Base-by-base conservation (phyloP, 2,888 invertebrate genomes). In the Panopea generosa region DNA sequence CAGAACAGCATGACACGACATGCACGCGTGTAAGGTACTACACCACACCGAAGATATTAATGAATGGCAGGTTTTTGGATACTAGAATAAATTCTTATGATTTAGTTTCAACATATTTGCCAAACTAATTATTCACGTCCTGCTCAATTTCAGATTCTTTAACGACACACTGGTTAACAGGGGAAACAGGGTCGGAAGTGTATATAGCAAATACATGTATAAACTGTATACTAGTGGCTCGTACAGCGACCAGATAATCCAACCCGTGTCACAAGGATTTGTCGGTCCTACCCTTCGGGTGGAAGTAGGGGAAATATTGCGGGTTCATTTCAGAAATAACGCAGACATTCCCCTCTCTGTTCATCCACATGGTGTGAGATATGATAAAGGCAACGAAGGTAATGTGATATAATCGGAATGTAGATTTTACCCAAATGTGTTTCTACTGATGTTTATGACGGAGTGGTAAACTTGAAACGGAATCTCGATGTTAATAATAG, bases 321-420 rank as follows among this genome's bases (percentile, higher is more conserved):
- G 57, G 6, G 67, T 83, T 27, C 72, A 83, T 45, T 80, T 83
- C 61, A 38, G 60, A 52, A 83, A 81, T 49, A 62, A n/a, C 11
- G 70, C 62, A 9, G 61, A 55, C 20, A 47, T 59, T 14, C 68
- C 60, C 4, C 60, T 72, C 11, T 66, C 75, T 2, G 63, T 77
- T 14, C 83, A 83, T 47, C 83, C 83, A 14, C 83, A 83, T 29
- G 83, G 83, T 11, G 74, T 77, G 11, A 59, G 59, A 27, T 83
- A 83, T 38, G 52, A 59, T 14, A 83, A 83, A 56, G 26, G 40
- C 0, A 71, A 78, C 55, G 83, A 83, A 81, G 83, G 83, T 82
- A 55, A 50, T 2, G 11, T 50, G 20, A 7, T 50, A 2, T 38
- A 55, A n/a, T n/a, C n/a, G n/a, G n/a, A n/a, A n/a, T n/a, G 40